phyloP scores from a whole-genome alignment of 1,140 invertebrate species.

The Dryas iulia region DNA sequence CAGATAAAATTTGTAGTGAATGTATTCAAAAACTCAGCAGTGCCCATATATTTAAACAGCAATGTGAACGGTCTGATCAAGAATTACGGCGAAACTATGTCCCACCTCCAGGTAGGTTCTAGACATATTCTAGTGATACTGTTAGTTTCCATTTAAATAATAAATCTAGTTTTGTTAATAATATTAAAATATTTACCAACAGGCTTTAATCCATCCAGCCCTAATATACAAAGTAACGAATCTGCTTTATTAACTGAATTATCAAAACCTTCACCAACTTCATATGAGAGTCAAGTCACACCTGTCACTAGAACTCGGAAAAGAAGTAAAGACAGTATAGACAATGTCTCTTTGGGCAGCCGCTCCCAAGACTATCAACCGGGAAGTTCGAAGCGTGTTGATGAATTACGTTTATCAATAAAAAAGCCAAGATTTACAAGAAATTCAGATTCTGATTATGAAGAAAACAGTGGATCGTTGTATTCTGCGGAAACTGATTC shows the following conservation, averaged over 20 bases:
- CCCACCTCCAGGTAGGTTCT: conserved; percentile 60
- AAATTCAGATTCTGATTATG: conserved; percentile 61
- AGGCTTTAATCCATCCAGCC: conserved; percentile 63
- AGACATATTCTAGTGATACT: no score
- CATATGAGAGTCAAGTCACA: conserved; percentile 38
- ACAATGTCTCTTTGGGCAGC: conserved; percentile 50
- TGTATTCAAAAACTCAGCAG: conserved; percentile 77
- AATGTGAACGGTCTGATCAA: conserved; percentile 75
- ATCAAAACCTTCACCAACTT: conserved; percentile 52
- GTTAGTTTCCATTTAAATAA: not conserved
- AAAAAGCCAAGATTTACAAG: conserved; percentile 42
- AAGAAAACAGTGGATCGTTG: conserved; percentile 51
- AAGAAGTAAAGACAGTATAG: conserved; percentile 53
- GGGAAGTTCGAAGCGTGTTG: conserved; percentile 50
- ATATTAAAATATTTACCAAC: conserved; percentile 4
- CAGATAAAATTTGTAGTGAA: conserved; percentile 76
- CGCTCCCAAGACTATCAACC: conserved; percentile 45
- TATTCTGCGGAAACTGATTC: conserved; percentile 63
- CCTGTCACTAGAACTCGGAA: conserved; percentile 42
- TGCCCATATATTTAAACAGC: conserved; percentile 77
- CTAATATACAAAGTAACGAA: conserved; percentile 70
- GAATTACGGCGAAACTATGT: conserved; percentile 75
- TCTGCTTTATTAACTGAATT: conserved; percentile 72
- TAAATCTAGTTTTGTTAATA: not conserved
- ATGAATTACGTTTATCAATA: conserved; percentile 48